phyloP scores from a whole-genome alignment of 2,888 invertebrate species.

The Leucophenga maculata region DNA sequence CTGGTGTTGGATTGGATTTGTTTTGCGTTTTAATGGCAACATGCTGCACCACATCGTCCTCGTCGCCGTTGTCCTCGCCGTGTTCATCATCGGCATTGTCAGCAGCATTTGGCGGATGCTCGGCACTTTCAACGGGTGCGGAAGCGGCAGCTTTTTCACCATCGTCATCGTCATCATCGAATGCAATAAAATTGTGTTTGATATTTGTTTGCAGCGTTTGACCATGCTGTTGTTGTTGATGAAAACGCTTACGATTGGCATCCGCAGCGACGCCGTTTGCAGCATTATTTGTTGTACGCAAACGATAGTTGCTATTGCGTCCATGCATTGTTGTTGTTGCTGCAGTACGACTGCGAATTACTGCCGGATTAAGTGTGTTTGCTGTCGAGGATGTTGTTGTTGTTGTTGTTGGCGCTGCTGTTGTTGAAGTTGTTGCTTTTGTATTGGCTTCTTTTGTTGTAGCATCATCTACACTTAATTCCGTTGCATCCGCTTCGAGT shows the following conservation, averaged over 20 bases:
- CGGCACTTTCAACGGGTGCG: background rate
- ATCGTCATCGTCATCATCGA: constrained; percentile 42
- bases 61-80: background rate
- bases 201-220: constrained; percentile 26
- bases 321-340: constrained; percentile 41
- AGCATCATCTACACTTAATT: too few relatives aligned
- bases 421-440: constrained; percentile 16
- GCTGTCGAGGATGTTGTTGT: constrained; percentile 33
- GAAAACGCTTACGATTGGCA: constrained; percentile 47
- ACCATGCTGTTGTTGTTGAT: constrained; percentile 36
- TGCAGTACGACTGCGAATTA: constrained; percentile 31
- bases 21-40: too few relatives aligned
- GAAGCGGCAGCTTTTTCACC: constrained; percentile 33
- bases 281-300: constrained; percentile 36
- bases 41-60: background rate
- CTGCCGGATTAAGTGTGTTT: background rate
- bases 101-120: background rate
- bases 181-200: constrained; percentile 17
- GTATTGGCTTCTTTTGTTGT: background rate
- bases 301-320: constrained; percentile 27
- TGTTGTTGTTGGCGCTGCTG: constrained; percentile 10
- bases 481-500: too few relatives aligned
- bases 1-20: constrained; percentile 19
- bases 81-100: constrained; percentile 11
- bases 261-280: constrained; percentile 16